Base-by-base conservation (phyloP, 2,888 invertebrate species). In the Seira ritae region DNA sequence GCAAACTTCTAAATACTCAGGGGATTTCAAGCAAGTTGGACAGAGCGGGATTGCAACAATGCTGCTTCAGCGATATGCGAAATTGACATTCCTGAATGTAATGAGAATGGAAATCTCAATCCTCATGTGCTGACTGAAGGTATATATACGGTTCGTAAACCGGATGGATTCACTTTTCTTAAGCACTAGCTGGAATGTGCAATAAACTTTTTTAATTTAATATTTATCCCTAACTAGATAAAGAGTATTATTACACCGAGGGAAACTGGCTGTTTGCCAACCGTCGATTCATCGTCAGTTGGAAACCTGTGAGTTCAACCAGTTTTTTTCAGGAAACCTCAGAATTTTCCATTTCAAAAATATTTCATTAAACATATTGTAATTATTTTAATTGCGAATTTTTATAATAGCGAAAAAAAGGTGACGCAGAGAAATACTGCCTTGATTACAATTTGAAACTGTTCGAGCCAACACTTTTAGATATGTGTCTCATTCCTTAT, bases 221-320 rank as follows among this genome's bases (percentile, higher is more conserved):
- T n/a, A n/a, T n/a, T n/a, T n/a, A n/a, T n/a, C n/a, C n/a, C n/a
- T n/a, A n/a, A 10, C 4, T 37, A 80, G 80, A 80, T 19, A 73
- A 80, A 31, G 80, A 80, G 15, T 74, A 74, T 31, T 80, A 80
- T 22, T 80, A 31, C 8, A 74, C 80, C 42, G 65, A 80, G 24
- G 80, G 80, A 6, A 80, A 80, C 74, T 80, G 80, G 80, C 67
- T 80, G 20, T 80, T 80, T 80, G 73, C 80, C 68, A 80, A 80
- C 46, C 12, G 80, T 17, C 12, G 69, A 23, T 80, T 74, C 24
- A 66, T 80, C 23, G 80, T 80, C n/a, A 80, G 69, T 60, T 80
- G 73, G 73, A 73, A 80, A 10, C 80, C 80, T 12, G 80, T 80
- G 69, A 3, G 60, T 19, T 70, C n/a, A 8, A 31, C 31, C 31